phyloP scores from a whole-genome alignment of 2,888 invertebrate species.

The Carabus problematicus region DNA sequence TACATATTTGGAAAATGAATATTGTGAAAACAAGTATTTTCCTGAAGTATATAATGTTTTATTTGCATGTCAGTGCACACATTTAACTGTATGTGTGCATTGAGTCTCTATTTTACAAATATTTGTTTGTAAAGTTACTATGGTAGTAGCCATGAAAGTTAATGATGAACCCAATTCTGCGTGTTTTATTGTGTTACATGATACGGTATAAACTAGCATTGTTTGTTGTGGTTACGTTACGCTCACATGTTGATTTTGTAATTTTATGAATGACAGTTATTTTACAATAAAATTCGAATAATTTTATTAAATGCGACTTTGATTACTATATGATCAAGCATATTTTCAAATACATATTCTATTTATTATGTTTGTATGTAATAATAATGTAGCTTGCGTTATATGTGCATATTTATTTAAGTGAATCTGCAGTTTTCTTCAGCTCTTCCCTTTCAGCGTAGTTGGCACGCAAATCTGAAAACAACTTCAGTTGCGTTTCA shows the following conservation, averaged over 20 bases:
- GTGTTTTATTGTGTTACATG: not conserved
- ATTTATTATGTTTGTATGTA: too few species aligned
- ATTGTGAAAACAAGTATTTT: too few species aligned
- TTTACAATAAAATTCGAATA: conserved; percentile 38
- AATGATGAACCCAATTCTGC: conserved; percentile 5
- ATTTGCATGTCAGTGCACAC: too few species aligned
- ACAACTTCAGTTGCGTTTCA: conserved; percentile 76
- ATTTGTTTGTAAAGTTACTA: too few species aligned
- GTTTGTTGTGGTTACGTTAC: conserved; percentile 4
- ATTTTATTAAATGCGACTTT: conserved; percentile 1
- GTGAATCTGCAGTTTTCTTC: conserved; percentile 4
- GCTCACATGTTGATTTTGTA: conserved; percentile 30
- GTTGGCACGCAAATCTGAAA: conserved; percentile 63
- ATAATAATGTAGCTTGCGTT: too few species aligned
- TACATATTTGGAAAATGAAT: too few species aligned
- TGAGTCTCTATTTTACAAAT: too few species aligned
- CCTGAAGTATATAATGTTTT: too few species aligned
- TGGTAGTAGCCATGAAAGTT: too few species aligned
- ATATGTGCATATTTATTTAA: not conserved
- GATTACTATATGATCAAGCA: not conserved
- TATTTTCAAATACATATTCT: too few species aligned
- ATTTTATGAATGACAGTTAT: conserved; percentile 34
- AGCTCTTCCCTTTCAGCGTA: conserved; percentile 54
- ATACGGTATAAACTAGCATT: not conserved
- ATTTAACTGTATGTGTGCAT: too few species aligned